phyloP scores from a whole-genome alignment of 1,140 invertebrate genomes.

The Ylistrum balloti region DNA sequence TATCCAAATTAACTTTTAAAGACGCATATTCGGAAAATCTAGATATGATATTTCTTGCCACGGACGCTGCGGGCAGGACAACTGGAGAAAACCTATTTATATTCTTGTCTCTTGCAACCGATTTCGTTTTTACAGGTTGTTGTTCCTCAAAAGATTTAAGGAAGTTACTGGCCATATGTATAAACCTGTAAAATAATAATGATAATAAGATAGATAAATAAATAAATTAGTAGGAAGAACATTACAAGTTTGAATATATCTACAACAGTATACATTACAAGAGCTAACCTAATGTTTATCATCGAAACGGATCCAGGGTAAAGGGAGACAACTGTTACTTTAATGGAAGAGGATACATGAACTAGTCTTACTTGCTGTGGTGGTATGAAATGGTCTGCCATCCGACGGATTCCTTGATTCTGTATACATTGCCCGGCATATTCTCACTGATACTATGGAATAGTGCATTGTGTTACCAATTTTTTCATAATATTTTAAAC shows the following conservation, averaged over 20 bases:
- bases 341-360: too few species aligned
- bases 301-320: background rate
- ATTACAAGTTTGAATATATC: too few species aligned
- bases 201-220: background rate
- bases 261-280: too few species aligned
- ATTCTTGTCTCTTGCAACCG: background rate
- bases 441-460: background rate
- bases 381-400: slow-evolving; percentile 7
- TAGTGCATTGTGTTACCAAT: too few species aligned
- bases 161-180: background rate
- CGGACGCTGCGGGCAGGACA: background rate
- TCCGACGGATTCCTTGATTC: background rate
- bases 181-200: background rate
- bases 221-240: background rate
- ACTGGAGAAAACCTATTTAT: background rate
- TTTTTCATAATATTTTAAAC: too few species aligned
- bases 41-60: background rate
- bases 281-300: too few species aligned
- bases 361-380: background rate
- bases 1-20: background rate
- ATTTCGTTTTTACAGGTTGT: background rate
- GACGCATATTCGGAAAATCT: background rate
- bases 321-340: too few species aligned
- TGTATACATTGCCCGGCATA: background rate
- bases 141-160: background rate